Percentiles rank a stretch among this genome's conserved stretches.
These are phyloP conservation scores for Eleutherodactylus coqui DNA, from an alignment of 2,797 vertebrate species.

Conservation along the genomic window DNA sequence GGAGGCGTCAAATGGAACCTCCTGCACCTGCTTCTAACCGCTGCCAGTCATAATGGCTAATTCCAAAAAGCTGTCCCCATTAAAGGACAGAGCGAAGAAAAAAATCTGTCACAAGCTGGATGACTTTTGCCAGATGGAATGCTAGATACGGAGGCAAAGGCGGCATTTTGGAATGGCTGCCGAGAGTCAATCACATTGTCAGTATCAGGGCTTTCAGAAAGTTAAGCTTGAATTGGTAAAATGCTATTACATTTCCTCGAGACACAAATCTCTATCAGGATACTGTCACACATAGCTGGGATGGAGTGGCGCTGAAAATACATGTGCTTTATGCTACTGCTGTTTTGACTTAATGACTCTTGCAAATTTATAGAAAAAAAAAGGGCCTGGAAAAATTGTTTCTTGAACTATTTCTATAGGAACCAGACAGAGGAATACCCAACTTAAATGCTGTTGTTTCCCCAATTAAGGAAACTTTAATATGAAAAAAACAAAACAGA, in stretches of 20 bases:
- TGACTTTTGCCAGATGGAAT: slow-evolving; percentile 56
- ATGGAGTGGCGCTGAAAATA: background rate
- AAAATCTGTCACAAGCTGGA: slow-evolving; percentile 44
- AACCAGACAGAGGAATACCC: no score
- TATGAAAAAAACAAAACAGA: no score
- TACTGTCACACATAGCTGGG: background rate
- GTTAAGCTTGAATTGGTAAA: background rate
- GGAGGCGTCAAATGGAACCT: slow-evolving; percentile 49
- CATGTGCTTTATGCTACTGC: no score
- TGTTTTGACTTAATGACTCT: no score
- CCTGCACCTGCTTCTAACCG: slow-evolving; percentile 59
- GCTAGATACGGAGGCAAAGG: slow-evolving; percentile 45
- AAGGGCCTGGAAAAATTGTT: no score
- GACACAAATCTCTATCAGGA: background rate
- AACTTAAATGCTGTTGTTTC: no score
- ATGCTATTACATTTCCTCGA: background rate
- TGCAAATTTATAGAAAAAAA: no score
- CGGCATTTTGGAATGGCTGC: slow-evolving; percentile 48
- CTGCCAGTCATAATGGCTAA: slow-evolving; percentile 58
- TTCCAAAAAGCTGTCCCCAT: slow-evolving; percentile 52
- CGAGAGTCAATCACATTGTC: slow-evolving; percentile 38
- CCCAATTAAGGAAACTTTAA: no score
- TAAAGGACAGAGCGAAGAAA: slow-evolving; percentile 40
- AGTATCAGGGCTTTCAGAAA: background rate
- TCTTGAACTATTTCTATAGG: no score